Percentiles rank a stretch among this genome's conserved stretches.
phyloP scores from a whole-genome alignment of 2,113 vertebrate genomes.

The Oryctolagus cuniculus region DNA sequence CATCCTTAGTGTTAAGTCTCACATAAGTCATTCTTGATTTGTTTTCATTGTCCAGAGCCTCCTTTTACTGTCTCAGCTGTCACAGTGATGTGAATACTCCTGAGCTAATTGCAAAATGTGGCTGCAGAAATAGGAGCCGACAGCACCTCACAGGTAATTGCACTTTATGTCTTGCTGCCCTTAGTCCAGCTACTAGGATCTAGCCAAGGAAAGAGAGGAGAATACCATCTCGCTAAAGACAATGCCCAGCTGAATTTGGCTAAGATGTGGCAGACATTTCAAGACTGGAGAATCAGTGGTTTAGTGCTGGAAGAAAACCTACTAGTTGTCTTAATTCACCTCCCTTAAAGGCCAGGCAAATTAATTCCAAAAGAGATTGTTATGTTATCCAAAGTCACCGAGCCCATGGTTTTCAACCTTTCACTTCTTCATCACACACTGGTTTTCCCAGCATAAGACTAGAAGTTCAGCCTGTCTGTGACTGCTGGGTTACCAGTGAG shows the following conservation, averaged over 20 bases:
- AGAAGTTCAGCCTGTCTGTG: background rate
- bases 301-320: background rate
- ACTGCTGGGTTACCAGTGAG: background rate
- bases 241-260: background rate
- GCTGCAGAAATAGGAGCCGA: conserved; percentile 29
- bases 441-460: background rate
- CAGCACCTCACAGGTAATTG: conserved; percentile 49
- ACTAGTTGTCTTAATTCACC: background rate
- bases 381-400: too few relatives aligned
- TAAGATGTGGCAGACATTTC: background rate
- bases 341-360: background rate
- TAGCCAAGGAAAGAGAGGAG: background rate
- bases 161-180: background rate
- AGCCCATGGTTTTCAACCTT: background rate
- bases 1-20: background rate
- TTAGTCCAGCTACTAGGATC: background rate
- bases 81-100: conserved; percentile 75
- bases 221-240: background rate
- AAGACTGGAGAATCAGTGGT: background rate
- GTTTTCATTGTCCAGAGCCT: conserved; percentile 75
- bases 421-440: background rate
- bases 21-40: conserved; percentile 59
- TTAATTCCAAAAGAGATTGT: background rate
- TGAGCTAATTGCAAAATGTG: conserved; percentile 79
- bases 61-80: conserved; percentile 80